phyloP scores from a whole-genome alignment of 2,797 vertebrate genomes.

The Sebastes vulpes region DNA sequence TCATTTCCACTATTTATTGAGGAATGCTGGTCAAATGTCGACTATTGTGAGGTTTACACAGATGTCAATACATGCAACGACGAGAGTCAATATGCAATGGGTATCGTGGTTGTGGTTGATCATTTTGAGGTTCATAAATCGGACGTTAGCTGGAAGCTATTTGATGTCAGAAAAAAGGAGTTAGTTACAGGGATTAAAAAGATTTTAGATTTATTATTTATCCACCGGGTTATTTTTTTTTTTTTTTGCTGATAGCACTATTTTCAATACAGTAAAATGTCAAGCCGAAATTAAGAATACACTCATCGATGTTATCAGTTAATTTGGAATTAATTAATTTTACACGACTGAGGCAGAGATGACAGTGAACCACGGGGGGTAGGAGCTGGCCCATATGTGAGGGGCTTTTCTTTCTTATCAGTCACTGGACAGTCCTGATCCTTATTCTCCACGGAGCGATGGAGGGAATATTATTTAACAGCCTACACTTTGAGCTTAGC shows the following conservation, averaged over 20 bases:
- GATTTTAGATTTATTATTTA: not conserved
- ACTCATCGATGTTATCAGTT: slow-evolving; percentile 49
- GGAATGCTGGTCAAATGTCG: slow-evolving; percentile 56
- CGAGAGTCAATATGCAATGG: slow-evolving; percentile 43
- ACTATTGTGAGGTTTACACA: slow-evolving; percentile 60
- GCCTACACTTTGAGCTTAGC: slow-evolving; percentile 39
- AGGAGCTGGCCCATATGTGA: slow-evolving; percentile 7
- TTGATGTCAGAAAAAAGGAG: not conserved
- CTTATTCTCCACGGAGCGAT: slow-evolving; percentile 70
- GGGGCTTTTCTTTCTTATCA: slow-evolving; percentile 74
- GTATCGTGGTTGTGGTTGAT: slow-evolving; percentile 36
- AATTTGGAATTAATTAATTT: slow-evolving; percentile 52
- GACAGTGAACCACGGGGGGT: slow-evolving; percentile 52
- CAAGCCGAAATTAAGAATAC: slow-evolving; percentile 15
- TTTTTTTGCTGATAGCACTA: not conserved
- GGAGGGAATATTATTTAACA: slow-evolving; percentile 50
- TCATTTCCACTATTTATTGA: slow-evolving; percentile 75
- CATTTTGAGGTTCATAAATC: slow-evolving; percentile 38
- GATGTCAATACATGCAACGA: slow-evolving; percentile 55
- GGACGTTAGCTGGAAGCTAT: slow-evolving; percentile 18
- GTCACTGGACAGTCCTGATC: slow-evolving; percentile 72
- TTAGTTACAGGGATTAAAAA: not conserved
- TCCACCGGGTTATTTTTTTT: not conserved
- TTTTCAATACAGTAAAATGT: not conserved
- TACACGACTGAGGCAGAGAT: slow-evolving; percentile 21